Conservation (phyloP, 1,140 invertebrate genomes). For the Portunus trituberculatus region DNA sequence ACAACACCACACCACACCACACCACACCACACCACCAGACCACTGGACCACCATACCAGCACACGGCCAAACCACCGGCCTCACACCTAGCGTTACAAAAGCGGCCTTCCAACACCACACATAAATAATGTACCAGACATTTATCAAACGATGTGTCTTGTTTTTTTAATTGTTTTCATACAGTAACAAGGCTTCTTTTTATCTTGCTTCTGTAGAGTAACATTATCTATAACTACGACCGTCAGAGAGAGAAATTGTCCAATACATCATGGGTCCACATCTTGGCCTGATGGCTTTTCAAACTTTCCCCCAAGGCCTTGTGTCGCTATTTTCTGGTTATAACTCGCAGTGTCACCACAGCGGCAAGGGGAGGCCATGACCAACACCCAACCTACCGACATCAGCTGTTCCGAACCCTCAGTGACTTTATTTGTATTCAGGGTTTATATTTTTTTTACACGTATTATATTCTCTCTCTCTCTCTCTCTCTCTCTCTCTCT, state of each 20-base stretch:
- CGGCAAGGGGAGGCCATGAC: not conserved
- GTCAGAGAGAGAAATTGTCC: not conserved
- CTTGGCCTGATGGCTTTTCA: not conserved
- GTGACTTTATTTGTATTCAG: not conserved
- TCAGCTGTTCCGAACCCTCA: not conserved
- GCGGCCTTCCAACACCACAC: not conserved
- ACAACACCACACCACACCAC: too few relatives aligned
- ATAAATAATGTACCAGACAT: not conserved
- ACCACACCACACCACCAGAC: not conserved
- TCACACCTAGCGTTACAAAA: not conserved
- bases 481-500: too few relatives aligned
- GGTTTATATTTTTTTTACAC: too few relatives aligned
- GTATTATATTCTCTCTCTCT: too few relatives aligned
- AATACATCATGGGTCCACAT: not conserved
- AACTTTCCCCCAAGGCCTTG: not conserved
- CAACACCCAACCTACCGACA: not conserved
- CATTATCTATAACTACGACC: not conserved
- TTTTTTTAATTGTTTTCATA: not conserved
- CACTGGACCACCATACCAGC: too few relatives aligned
- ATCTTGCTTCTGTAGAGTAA: not conserved
- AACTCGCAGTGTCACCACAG: slow-evolving; percentile 30
- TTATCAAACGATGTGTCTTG: not conserved
- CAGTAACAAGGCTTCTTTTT: not conserved
- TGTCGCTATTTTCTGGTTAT: slow-evolving; percentile 46
- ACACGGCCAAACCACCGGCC: too few relatives aligned